Evolutionary conservation across 2,888 invertebrate genomes (phyloP).

Genomic region (Cephonodes hylas): DNA sequence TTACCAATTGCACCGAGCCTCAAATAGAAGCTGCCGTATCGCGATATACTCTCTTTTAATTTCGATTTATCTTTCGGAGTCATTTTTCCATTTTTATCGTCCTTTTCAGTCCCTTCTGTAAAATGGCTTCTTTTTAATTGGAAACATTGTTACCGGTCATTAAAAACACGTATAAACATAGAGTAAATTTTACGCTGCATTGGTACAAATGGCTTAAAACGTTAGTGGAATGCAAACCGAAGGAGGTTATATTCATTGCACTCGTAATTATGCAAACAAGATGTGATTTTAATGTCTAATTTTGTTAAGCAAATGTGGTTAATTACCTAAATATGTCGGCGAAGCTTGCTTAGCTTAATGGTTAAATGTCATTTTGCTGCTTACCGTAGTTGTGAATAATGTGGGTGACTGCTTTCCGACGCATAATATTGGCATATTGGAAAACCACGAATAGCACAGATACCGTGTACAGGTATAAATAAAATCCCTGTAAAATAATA

Average conservation of each 20-base stretch:
- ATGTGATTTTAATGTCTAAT: slow-evolving; percentile 80
- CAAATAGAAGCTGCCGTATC: slow-evolving; percentile 93
- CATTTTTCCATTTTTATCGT: slow-evolving; percentile 59
- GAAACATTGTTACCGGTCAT: slow-evolving; percentile 12
- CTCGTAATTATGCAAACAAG: slow-evolving; percentile 75
- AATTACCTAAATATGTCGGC: slow-evolving; percentile 53
- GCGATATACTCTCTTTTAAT: slow-evolving; percentile 64
- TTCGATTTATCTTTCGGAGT: slow-evolving; percentile 60
- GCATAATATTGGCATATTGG: slow-evolving; percentile 84
- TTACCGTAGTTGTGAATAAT: slow-evolving; percentile 79
- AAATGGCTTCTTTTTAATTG: slow-evolving; percentile 6
- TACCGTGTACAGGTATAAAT: slow-evolving; percentile 89
- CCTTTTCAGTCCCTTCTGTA: slow-evolving; percentile 58
- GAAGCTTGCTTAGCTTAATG: slow-evolving; percentile 26
- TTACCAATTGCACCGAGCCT: slow-evolving; percentile 91
- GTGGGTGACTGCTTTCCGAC: slow-evolving; percentile 83
- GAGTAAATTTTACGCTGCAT: slow-evolving; percentile 50
- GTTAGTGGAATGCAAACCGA: slow-evolving; percentile 69
- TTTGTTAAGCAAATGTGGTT: slow-evolving; percentile 76
- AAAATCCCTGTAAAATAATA: slow-evolving; percentile 85
- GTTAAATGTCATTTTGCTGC: slow-evolving; percentile 30
- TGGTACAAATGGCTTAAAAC: slow-evolving; percentile 59
- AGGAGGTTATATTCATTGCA: slow-evolving; percentile 70
- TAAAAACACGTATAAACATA: slow-evolving; percentile 34
- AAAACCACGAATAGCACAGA: slow-evolving; percentile 89